Percentiles rank a stretch among this genome's conserved stretches.
These are phyloP conservation scores for Oceanodroma leucorhoa DNA, from an alignment of 2,797 vertebrate species.

Conservation along the genomic window DNA sequence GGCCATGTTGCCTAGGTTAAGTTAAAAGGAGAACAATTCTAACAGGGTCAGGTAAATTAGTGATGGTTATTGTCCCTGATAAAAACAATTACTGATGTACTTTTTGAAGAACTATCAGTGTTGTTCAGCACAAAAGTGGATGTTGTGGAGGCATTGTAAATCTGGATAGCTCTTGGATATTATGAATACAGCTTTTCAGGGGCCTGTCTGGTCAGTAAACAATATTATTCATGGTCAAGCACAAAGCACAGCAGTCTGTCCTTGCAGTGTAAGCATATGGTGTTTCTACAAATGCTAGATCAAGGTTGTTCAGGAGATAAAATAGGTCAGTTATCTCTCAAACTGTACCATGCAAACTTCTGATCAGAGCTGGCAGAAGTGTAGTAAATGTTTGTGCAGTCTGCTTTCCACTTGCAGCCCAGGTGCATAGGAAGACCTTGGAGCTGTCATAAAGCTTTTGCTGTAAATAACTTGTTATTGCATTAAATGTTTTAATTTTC, in stretches of 20 bases:
- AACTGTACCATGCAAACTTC: not conserved
- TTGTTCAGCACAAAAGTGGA: not conserved
- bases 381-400: not conserved
- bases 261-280: constrained; percentile 12
- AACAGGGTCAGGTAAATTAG: not conserved
- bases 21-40: not conserved
- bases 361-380: not conserved
- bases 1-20: not conserved
- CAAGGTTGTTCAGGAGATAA: constrained; percentile 36
- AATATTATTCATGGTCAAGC: not conserved
- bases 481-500: not conserved
- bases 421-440: not conserved
- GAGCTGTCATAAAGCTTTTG: not conserved
- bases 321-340: not conserved
- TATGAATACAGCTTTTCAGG: not conserved
- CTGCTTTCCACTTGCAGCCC: not conserved
- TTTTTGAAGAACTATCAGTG: not conserved
- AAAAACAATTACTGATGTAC: not conserved
- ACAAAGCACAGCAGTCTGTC: not conserved
- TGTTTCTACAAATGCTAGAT: not conserved
- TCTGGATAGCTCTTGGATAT: not conserved
- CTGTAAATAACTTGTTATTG: not conserved
- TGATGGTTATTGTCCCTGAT: not conserved
- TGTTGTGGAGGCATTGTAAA: not conserved
- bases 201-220: not conserved